Percentiles rank a stretch among this genome's conserved stretches.
Conservation (phyloP, 2,113 vertebrate genomes). For the Conger conger region DNA sequence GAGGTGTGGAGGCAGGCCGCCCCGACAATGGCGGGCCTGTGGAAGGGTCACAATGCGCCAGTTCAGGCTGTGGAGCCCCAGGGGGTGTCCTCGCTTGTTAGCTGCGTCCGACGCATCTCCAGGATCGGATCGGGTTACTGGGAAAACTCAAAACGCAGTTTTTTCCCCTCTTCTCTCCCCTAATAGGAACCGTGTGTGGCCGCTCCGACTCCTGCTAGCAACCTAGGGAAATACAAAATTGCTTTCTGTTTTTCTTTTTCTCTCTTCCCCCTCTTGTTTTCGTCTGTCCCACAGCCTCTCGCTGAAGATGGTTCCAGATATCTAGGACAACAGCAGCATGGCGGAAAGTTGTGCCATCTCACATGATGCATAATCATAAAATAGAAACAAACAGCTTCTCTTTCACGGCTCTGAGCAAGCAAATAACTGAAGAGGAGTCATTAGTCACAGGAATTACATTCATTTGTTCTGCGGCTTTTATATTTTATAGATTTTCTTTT, state of each 20-base stretch:
- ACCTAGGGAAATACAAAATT: background rate
- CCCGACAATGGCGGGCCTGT: background rate
- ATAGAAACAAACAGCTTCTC: background rate
- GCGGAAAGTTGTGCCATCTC: background rate
- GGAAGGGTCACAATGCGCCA: background rate
- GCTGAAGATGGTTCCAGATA: background rate
- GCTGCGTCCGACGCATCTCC: background rate
- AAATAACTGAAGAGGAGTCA: background rate
- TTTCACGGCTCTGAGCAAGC: background rate
- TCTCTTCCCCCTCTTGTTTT: background rate
- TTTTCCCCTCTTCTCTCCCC: too few relatives aligned
- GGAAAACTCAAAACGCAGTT: constrained; percentile 1
- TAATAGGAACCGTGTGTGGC: constrained; percentile 13
- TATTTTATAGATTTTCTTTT: too few relatives aligned
- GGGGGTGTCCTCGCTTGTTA: background rate
- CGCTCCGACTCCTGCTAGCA: background rate
- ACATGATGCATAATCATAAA: background rate
- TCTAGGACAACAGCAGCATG: too few relatives aligned
- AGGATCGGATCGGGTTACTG: background rate
- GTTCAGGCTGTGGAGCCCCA: background rate
- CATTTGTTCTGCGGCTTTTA: background rate
- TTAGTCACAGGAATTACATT: background rate
- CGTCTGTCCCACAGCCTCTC: background rate
- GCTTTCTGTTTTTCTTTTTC: background rate
- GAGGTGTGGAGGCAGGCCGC: too few relatives aligned